Evolutionary conservation across 2,113 vertebrate species (phyloP), one percentile per base, ranked within the genome.

Genomic region (Syngnathus typhle): DNA sequence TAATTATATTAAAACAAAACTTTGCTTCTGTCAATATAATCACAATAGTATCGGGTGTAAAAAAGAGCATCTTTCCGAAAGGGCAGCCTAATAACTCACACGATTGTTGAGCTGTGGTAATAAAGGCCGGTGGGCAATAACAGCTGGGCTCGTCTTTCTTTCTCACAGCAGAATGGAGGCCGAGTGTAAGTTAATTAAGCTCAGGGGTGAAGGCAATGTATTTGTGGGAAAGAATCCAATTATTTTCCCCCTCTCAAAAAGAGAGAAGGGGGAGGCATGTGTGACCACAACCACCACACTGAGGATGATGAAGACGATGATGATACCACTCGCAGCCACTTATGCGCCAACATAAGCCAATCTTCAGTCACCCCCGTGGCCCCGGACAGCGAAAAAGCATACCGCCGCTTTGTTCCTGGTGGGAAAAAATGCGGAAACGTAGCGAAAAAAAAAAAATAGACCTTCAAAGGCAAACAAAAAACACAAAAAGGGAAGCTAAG

Each of bases 141-240:
- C 85, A 89, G 84, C 81, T 77, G 80, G 82, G 77, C 74, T 85
- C 88, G 78, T 67, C 76, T 76, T 82, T 80, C 77, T 85, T 76
- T 84, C 77, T 67, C 75, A 85, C 69, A 79, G 75, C 55, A 84
- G 87, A 83, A 80, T 76, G 83, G 86, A 72, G 77, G 80, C 77
- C 76, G 71, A 44, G 85, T 83, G 75, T 82, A 87, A 86, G 88
- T 91, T 92, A 92, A 92, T 92, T 92, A 92, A 92, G 89, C 91
- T 92, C 91, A 87, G 90, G 91, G 89, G 91, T 91, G 87, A 89
- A 85, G 87, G 86, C 87, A 80, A 62, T 62, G 90, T 91, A 92
- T 92, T 92, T 91, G 91, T 92, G 91, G 91, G 91, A 92, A 92
- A 90, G 90, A 92, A 92, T 92, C 91, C 91, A 92, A 92, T 92